Base-by-base conservation (phyloP, 2,113 vertebrate genomes). In the Charadrius vociferus region DNA sequence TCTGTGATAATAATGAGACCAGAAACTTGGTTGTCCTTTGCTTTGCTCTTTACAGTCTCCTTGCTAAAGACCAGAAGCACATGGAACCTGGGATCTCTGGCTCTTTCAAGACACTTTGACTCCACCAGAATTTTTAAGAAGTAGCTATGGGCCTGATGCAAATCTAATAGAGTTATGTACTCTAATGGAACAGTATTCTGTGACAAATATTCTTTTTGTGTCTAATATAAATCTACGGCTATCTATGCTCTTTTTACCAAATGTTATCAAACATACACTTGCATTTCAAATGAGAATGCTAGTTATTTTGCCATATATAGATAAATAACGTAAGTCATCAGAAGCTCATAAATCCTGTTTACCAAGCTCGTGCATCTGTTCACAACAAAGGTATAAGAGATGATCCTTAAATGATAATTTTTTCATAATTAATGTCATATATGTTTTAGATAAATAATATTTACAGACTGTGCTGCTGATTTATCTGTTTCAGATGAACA, bases 331-430 rank as follows among this genome's bases (percentile, higher is more conserved):
- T 21, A 47, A 59, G 6, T 5, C 11, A 61, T 62, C 20, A 78
- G 37, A 72, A 85, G 8, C 24, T 92, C 6, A 1, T 16, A 50
- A 55, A n/a, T 52, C 14, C 52, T 62, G 10, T 17, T 68, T 45
- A 90, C 4, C 5, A 62, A 36, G 6, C 32, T 62, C 8, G 49
- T 5, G 6, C 18, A 14, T 32, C 20, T 36, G 3, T 27, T 66
- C 29, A 66, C 29, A 67, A 21, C 10, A 73, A 77, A 37, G 4
- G 14, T 37, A 8, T 18, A 50, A 50, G 26, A n/a, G 8, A 65
- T 0, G 1, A 34, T n/a, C 15, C 1, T 41, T 27, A 81, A 75
- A 65, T n/a, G 1, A 39, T 29, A 2, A 6, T 34, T 32, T 74
- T 81, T 88, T 66, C 32, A 24, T 41, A 53, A 59, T 50, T 89